These are phyloP conservation scores for Ectropis grisescens DNA, from an alignment of 1,140 invertebrate species.

Conservation along the genomic window DNA sequence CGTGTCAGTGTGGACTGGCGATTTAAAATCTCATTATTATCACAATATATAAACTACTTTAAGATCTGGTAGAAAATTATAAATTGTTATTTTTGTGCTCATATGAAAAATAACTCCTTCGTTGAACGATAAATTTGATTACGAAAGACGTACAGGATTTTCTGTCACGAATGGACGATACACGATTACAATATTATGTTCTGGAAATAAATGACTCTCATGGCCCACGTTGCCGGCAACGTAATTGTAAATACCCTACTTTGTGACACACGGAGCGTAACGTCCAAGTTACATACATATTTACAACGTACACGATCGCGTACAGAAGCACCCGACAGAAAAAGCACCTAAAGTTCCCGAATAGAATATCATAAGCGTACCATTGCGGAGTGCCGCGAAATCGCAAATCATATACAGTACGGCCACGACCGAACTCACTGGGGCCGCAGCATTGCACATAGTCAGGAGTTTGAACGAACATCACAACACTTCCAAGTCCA, in stretches of 20 bases:
- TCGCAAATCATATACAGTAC: constrained; percentile 20
- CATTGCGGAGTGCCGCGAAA: constrained; percentile 36
- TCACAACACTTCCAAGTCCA: constrained; percentile 24
- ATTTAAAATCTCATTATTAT: constrained; percentile 63
- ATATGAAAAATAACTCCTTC: constrained; percentile 22
- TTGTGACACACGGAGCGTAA: constrained; percentile 47
- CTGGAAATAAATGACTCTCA: too few species aligned
- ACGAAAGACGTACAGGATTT: background rate
- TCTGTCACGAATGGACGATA: background rate
- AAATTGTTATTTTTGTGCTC: constrained; percentile 54
- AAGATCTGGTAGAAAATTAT: constrained; percentile 53
- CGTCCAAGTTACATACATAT: constrained; percentile 54
- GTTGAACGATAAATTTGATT: constrained; percentile 6
- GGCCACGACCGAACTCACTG: constrained; percentile 38
- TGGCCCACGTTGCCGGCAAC: too few species aligned
- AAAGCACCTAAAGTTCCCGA: constrained; percentile 65
- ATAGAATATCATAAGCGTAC: constrained; percentile 60
- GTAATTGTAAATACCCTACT: constrained; percentile 7
- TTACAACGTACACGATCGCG: constrained; percentile 60
- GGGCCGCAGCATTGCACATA: constrained; percentile 13
- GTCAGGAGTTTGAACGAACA: constrained; percentile 12
- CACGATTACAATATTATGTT: too few species aligned
- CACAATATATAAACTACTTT: constrained; percentile 60
- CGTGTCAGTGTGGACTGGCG: constrained; percentile 26
- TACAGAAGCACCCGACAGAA: constrained; percentile 66